Conservation (phyloP, 2,797 vertebrate genomes). For the Macroramphosus scolopax region DNA sequence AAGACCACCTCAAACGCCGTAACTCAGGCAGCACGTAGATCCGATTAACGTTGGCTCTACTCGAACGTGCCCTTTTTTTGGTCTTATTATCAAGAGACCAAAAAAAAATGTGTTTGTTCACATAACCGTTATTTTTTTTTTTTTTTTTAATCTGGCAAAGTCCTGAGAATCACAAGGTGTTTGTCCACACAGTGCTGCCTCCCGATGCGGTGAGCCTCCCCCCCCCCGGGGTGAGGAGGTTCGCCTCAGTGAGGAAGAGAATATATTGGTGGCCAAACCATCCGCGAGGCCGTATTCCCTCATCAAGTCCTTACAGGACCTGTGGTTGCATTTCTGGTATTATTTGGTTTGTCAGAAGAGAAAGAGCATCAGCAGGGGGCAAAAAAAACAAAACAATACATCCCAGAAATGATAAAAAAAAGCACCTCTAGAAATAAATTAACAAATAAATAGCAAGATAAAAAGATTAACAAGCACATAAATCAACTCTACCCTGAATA, state of each 20-base stretch:
- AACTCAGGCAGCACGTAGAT: constrained; percentile 18
- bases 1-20: constrained; percentile 40
- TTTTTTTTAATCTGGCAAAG: background rate
- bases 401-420: constrained; percentile 69
- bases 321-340: constrained; percentile 73
- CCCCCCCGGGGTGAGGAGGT: constrained; percentile 34
- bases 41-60: no score
- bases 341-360: constrained; percentile 74
- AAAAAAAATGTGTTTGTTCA: constrained; percentile 18
- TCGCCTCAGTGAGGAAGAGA: no score
- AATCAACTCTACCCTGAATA: constrained; percentile 71
- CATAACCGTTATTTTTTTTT: background rate
- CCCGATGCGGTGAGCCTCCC: constrained; percentile 40
- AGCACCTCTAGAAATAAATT: constrained; percentile 73
- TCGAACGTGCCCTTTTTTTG: no score
- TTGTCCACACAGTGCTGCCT: constrained; percentile 58
- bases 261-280: constrained; percentile 20
- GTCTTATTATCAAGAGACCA: constrained; percentile 23
- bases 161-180: constrained; percentile 24
- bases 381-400: constrained; percentile 47
- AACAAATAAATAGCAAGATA: constrained; percentile 71
- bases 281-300: constrained; percentile 30
- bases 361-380: constrained; percentile 62
- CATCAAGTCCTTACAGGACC: no score
- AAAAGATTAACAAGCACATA: constrained; percentile 43